Base-by-base conservation (phyloP, 2,113 vertebrate species). In the Sinocyclocheilus maitianheensis region DNA sequence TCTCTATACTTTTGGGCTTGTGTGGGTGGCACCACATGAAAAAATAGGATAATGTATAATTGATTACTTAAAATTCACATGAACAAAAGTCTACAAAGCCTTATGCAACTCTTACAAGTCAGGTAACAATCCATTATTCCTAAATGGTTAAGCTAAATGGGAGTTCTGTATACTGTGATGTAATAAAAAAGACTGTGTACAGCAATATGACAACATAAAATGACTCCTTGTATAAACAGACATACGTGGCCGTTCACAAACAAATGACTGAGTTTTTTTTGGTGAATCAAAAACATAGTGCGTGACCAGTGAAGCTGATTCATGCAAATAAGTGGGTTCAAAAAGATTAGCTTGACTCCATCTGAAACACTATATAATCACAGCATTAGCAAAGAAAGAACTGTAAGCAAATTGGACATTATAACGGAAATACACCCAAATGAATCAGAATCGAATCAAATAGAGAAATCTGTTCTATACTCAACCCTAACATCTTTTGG, bases 31-130 rank as follows among this genome's bases (percentile, higher is more conserved):
- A 53, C 24, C 48, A 18, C 51, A 55, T 75, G 11, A 26, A 30
- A 69, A 71, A 82, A 69, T 34, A 13, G 34, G 26, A 82, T 71
- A 24, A 82, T 71, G 4, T 34, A 82, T 71, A 53, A 71, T 82
- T 69, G 63, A 82, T 71, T 71, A 53, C 26, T 53, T 53, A 22
- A 48, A 53, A 69, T 69, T 30, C n/a, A 53, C 20, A 30, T 37
- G 24, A 71, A 80, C 53, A 11, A 22, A 34, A 58, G 34, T 55
- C 48, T 55, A 77, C 48, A 58, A 34, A 58, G 26, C 51, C 0
- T 78, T 37, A 60, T 14, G 77, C 14, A 30, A 63, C 77, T 79
- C 48, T 22, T 8, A 77, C 7, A 55, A 53, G 24, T 55, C 24
- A 77, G 75, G 4, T 55, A 9, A 77, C 48, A 55, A 20, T 20